Evolutionary conservation across 2,113 vertebrate genomes (phyloP).

Genomic region (Phrynosoma platyrhinos): DNA sequence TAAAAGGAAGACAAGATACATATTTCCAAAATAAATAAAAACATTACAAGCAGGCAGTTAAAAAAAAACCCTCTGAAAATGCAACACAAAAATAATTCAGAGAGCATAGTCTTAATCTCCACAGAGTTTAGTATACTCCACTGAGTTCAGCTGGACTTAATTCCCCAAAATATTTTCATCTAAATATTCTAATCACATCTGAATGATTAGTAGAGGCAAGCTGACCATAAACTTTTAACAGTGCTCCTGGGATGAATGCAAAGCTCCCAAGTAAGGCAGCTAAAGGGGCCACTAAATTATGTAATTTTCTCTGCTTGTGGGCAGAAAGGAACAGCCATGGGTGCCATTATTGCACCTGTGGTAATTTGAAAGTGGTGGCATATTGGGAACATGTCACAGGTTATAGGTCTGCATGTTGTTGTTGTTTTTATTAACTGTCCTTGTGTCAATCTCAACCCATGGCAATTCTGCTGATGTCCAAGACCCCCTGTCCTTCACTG

Average conservation of each 20-base stretch:
- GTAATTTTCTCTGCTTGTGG: no score
- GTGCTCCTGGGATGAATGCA: neutral
- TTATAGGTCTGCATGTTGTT: no score
- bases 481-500: no score
- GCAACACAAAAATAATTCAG: neutral
- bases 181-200: neutral
- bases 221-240: neutral
- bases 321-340: no score
- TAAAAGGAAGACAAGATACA: neutral
- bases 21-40: neutral
- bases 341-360: no score
- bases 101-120: neutral
- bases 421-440: no score
- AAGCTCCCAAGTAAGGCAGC: neutral
- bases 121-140: neutral
- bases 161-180: neutral
- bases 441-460: no score
- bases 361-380: no score
- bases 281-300: neutral
- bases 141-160: neutral
- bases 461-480: no score
- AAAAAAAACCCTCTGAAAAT: neutral
- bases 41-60: no score
- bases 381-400: no score
- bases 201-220: neutral